These are phyloP conservation scores for Heterochromis multidens DNA, from an alignment of 2,113 vertebrate genomes.

Conservation along the genomic window DNA sequence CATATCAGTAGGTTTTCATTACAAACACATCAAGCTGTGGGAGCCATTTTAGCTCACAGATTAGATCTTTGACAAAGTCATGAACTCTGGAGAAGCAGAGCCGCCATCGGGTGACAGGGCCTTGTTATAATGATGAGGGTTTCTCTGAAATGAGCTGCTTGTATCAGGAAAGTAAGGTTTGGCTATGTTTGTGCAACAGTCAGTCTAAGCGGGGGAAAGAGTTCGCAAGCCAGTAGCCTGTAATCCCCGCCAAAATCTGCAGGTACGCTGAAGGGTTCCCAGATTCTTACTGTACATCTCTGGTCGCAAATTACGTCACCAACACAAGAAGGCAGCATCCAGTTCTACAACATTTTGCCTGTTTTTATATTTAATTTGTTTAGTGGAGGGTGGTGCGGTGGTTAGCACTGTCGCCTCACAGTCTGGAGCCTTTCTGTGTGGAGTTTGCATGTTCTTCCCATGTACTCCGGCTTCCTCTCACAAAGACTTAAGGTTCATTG, in stretches of 20 bases:
- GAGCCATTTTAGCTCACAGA: not conserved
- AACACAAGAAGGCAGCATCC: not conserved
- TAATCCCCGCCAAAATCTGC: not conserved
- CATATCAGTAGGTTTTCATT: slow-evolving; percentile 9
- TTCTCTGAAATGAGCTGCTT: not conserved
- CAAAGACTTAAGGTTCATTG: no score
- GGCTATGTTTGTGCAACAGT: no score
- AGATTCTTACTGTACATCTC: not conserved
- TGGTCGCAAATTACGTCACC: not conserved
- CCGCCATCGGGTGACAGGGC: not conserved
- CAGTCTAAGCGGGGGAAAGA: no score
- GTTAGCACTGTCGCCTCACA: no score
- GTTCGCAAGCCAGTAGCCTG: not conserved
- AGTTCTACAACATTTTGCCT: not conserved
- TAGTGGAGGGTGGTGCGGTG: no score
- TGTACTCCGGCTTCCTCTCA: not conserved
- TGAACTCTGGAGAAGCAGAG: not conserved
- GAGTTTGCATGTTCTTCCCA: no score
- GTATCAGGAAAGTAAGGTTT: no score
- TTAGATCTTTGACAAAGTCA: not conserved
- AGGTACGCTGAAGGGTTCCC: not conserved
- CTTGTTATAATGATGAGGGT: slow-evolving; percentile 5
- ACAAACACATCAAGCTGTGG: not conserved
- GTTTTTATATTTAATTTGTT: no score
- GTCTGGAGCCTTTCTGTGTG: no score